Percentiles rank a stretch among this genome's conserved stretches.
Conservation (phyloP, 2,888 invertebrate species). For the Coenonympha glycerion region DNA sequence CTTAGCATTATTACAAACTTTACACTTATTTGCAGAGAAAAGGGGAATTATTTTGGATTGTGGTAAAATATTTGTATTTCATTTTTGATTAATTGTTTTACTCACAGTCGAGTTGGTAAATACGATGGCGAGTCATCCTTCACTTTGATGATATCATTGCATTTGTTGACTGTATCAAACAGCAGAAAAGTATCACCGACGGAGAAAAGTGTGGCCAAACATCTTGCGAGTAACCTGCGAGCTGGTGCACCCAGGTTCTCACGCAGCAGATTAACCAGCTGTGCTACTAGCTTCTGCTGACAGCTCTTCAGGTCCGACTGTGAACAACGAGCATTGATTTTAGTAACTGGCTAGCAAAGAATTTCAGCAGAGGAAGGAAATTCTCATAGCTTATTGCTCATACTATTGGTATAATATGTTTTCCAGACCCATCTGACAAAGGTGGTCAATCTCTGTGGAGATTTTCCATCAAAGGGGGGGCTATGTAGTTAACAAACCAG, state of each 20-base stretch:
- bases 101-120: constrained; percentile 95
- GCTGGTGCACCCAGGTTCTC: constrained; percentile 96
- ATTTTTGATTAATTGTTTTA: constrained; percentile 28
- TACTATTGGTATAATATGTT: no score
- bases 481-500: no score
- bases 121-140: constrained; percentile 99
- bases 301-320: constrained; percentile 97
- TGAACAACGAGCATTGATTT: constrained; percentile 47
- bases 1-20: no score
- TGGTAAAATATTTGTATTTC: no score
- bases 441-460: no score
- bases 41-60: no score
- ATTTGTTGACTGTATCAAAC: constrained; percentile 97
- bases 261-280: constrained; percentile 91
- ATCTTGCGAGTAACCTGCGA: constrained; percentile 90
- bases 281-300: constrained; percentile 96
- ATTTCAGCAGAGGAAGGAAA: no score
- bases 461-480: no score
- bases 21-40: no score
- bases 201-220: constrained; percentile 94
- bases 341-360: no score
- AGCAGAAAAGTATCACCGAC: constrained; percentile 98
- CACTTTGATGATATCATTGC: constrained; percentile 97
- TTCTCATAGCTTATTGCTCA: no score
- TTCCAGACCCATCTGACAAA: no score